phyloP scores from a whole-genome alignment of 2,113 vertebrate species.

The Echinops telfairi region DNA sequence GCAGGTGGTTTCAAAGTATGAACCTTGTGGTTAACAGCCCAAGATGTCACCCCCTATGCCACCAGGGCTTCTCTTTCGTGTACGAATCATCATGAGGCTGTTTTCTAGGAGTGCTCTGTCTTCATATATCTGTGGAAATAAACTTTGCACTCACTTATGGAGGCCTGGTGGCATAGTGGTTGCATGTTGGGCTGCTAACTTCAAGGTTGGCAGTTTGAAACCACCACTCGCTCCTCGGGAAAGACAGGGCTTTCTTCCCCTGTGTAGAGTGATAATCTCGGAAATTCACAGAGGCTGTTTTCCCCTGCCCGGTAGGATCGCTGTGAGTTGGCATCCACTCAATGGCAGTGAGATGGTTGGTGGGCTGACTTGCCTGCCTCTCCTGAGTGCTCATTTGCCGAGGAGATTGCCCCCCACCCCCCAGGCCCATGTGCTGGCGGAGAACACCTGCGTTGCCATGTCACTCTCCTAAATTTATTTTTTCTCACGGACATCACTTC shows the following conservation, averaged over 20 bases:
- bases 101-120: conserved; percentile 15
- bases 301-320: too few species aligned
- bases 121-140: neutral
- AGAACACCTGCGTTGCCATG: neutral
- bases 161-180: neutral
- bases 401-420: neutral
- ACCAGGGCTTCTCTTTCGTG: neutral
- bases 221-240: too few species aligned
- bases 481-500: conserved; percentile 32
- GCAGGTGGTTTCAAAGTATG: too few species aligned
- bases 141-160: neutral
- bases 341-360: neutral
- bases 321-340: too few species aligned
- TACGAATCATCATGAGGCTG: conserved; percentile 52
- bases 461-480: neutral
- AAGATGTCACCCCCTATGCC: too few species aligned
- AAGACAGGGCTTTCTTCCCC: too few species aligned
- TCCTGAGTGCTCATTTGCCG: neutral
- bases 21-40: too few species aligned
- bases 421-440: neutral
- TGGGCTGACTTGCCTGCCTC: neutral
- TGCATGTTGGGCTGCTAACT: too few species aligned
- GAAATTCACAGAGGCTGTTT: too few species aligned
- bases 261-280: too few species aligned
- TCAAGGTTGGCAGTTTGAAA: too few species aligned